phyloP scores from a whole-genome alignment of 1,140 invertebrate species.

The Diorhabda carinulata region DNA sequence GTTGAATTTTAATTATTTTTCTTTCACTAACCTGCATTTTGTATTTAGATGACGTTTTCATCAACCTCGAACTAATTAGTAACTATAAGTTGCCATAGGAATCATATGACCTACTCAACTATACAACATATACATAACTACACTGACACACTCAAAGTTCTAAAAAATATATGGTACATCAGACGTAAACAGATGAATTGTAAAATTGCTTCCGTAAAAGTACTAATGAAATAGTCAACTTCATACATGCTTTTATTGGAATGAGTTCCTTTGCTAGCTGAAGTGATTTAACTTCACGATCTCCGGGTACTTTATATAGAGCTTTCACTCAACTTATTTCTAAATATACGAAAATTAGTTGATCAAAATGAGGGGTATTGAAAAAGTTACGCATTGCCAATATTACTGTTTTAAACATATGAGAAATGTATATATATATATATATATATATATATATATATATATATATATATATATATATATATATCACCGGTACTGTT shows the following conservation, averaged over 20 bases:
- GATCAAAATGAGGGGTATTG: too few species aligned
- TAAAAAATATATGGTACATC: slow-evolving; percentile 31
- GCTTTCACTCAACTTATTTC: not conserved
- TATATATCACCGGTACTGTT: too few species aligned
- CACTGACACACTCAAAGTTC: slow-evolving; percentile 40
- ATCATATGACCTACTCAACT: slow-evolving; percentile 46
- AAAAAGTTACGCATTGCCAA: too few species aligned
- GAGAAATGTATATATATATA: too few species aligned
- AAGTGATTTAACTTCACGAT: not conserved
- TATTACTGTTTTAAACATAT: too few species aligned
- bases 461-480: too few species aligned
- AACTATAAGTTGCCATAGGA: slow-evolving; percentile 51
- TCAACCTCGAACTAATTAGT: slow-evolving; percentile 38
- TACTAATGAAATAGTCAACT: not conserved
- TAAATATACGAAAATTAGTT: too few species aligned
- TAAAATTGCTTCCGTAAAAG: not conserved
- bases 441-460: too few species aligned
- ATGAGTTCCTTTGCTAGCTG: slow-evolving; percentile 7
- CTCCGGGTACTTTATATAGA: not conserved
- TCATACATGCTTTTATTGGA: not conserved
- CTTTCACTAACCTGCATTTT: too few species aligned
- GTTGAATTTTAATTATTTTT: too few species aligned
- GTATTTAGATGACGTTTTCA: too few species aligned
- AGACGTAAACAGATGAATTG: slow-evolving; percentile 44
- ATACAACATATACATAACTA: slow-evolving; percentile 46